phyloP scores from a whole-genome alignment of 2,888 invertebrate species.

The Athetis lepigone region DNA sequence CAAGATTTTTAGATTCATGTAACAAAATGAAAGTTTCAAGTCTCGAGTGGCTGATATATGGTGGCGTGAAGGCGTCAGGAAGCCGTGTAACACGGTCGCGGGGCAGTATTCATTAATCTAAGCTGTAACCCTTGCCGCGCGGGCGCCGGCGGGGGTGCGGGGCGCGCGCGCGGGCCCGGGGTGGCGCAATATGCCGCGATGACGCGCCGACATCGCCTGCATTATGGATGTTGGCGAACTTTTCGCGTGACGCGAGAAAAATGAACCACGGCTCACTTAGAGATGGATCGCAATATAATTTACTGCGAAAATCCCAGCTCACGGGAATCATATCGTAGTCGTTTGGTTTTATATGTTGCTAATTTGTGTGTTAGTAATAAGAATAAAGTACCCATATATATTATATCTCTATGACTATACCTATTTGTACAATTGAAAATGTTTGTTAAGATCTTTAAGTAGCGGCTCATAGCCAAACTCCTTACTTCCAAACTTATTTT shows the following conservation, averaged over 20 bases:
- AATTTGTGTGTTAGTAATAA: background rate
- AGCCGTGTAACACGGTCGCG: slow-evolving; percentile 61
- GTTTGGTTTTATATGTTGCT: slow-evolving; percentile 16
- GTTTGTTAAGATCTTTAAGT: background rate
- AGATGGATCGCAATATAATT: slow-evolving; percentile 85
- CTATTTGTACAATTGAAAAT: background rate
- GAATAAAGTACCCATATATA: too few species aligned
- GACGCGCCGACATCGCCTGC: slow-evolving; percentile 88
- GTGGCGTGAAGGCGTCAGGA: slow-evolving; percentile 64
- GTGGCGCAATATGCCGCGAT: slow-evolving; percentile 85
- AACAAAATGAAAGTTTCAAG: slow-evolving; percentile 58
- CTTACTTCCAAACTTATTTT: background rate
- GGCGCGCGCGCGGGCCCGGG: slow-evolving; percentile 46
- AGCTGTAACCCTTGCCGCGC: slow-evolving; percentile 78
- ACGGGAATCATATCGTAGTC: slow-evolving; percentile 34
- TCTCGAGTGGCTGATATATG: slow-evolving; percentile 61
- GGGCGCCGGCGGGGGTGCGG: slow-evolving; percentile 45
- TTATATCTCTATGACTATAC: too few species aligned
- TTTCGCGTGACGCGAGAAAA: slow-evolving; percentile 89
- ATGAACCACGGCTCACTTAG: slow-evolving; percentile 83
- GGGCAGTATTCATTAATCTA: slow-evolving; percentile 80
- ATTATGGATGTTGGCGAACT: slow-evolving; percentile 88
- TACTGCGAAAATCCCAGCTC: slow-evolving; percentile 68
- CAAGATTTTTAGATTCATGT: slow-evolving; percentile 48
- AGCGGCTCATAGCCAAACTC: background rate